phyloP scores from a whole-genome alignment of 37 sponge, comb jelly and placozoan species.

The Chondrosia reniformis region DNA sequence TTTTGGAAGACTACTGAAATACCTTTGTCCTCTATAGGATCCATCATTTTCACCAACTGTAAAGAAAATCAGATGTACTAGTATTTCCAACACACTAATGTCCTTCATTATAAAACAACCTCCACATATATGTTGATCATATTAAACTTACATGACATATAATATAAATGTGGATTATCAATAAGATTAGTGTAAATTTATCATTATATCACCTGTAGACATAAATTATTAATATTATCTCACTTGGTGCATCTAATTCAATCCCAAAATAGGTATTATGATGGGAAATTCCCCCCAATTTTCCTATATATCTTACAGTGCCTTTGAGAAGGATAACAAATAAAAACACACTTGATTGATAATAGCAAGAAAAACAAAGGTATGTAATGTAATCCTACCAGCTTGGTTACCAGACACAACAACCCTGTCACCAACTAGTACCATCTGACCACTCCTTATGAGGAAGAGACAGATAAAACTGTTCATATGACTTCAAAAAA shows the following conservation, averaged over 20 bases:
- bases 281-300: constrained; percentile 40
- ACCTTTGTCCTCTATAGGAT: constrained; percentile 34
- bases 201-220: neutral
- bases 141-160: no score
- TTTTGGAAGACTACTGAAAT: constrained; percentile 59
- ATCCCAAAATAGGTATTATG: constrained; percentile 59
- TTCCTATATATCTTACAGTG: constrained; percentile 74
- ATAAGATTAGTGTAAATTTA: no score
- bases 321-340: constrained; percentile 10
- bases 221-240: neutral
- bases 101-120: no score
- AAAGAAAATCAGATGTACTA: neutral
- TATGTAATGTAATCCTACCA: constrained; percentile 3
- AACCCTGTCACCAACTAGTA: constrained; percentile 74
- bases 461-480: neutral
- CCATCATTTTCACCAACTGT: constrained; percentile 68
- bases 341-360: neutral
- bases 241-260: constrained; percentile 62
- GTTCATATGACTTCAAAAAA: neutral
- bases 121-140: no score
- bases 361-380: neutral
- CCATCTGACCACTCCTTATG: constrained; percentile 80
- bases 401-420: constrained; percentile 71
- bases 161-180: no score
- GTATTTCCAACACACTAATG: no score